phyloP scores from a whole-genome alignment of 2,797 vertebrate species.

The Lagorchestes hirsutus region DNA sequence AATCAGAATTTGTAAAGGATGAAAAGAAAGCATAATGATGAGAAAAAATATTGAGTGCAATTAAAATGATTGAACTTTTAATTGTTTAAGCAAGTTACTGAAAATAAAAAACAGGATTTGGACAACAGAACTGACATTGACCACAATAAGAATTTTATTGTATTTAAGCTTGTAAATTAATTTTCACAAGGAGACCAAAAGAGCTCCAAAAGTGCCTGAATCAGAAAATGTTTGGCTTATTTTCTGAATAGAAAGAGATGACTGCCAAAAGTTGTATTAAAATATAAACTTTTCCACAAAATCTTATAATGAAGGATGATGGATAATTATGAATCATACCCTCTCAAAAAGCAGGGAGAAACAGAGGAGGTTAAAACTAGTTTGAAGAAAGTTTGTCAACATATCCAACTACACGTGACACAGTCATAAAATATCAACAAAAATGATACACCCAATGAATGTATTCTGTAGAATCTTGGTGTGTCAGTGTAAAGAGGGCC shows the following conservation, averaged over 20 bases:
- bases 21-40: not conserved
- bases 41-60: not conserved
- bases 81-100: not conserved
- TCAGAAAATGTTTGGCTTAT: not conserved
- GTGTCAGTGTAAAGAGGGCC: not conserved
- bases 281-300: not conserved
- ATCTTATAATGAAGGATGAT: not conserved
- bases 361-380: not conserved
- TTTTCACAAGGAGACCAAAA: not conserved
- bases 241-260: not conserved
- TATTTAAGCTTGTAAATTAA: not conserved
- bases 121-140: conserved; percentile 5
- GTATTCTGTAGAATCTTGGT: not conserved
- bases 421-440: not conserved
- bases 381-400: not conserved
- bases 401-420: not conserved
- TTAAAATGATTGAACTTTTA: not conserved
- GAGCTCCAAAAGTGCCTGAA: not conserved
- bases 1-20: not conserved
- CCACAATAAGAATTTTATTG: not conserved
- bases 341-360: not conserved
- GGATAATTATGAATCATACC: not conserved
- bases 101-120: not conserved
- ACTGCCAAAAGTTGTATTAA: not conserved
- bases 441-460: not conserved